These are phyloP conservation scores for Orcinus orca DNA, from an alignment of 2,113 vertebrate species.

Conservation along the genomic window DNA sequence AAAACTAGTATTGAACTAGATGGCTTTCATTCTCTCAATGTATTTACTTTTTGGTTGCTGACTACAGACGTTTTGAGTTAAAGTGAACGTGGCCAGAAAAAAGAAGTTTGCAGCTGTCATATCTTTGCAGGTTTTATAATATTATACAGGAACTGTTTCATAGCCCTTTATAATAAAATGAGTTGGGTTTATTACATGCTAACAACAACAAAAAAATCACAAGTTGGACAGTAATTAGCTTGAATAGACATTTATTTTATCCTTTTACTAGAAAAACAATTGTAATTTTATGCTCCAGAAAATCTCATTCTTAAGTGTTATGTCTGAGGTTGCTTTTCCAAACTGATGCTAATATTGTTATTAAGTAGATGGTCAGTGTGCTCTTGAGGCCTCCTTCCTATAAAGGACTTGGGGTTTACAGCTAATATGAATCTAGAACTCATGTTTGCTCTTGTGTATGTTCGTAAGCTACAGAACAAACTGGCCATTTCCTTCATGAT, in stretches of 20 bases:
- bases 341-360: constrained; percentile 75
- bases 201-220: constrained; percentile 75
- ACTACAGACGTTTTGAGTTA: constrained; percentile 81
- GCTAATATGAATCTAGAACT: constrained; percentile 57
- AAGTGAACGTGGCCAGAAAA: constrained; percentile 71
- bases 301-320: constrained; percentile 80
- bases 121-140: constrained; percentile 83
- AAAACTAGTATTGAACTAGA: not conserved
- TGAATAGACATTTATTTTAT: constrained; percentile 83
- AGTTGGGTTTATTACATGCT: constrained; percentile 79
- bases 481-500: constrained; percentile 10
- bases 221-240: constrained; percentile 79
- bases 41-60: constrained; percentile 61
- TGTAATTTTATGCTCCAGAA: constrained; percentile 81
- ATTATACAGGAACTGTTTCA: constrained; percentile 80
- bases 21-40: not conserved
- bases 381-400: constrained; percentile 67
- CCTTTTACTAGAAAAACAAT: constrained; percentile 80
- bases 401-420: constrained; percentile 61
- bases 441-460: not conserved
- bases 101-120: constrained; percentile 74
- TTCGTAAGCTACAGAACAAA: not conserved
- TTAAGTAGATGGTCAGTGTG: constrained; percentile 75
- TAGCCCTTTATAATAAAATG: constrained; percentile 79
- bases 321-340: constrained; percentile 74